Evolutionary conservation across 35 echinoderm and acorn worm species (phyloP), one percentile per base, ranked within the genome.

Genomic region (Lytechinus variegatus): DNA sequence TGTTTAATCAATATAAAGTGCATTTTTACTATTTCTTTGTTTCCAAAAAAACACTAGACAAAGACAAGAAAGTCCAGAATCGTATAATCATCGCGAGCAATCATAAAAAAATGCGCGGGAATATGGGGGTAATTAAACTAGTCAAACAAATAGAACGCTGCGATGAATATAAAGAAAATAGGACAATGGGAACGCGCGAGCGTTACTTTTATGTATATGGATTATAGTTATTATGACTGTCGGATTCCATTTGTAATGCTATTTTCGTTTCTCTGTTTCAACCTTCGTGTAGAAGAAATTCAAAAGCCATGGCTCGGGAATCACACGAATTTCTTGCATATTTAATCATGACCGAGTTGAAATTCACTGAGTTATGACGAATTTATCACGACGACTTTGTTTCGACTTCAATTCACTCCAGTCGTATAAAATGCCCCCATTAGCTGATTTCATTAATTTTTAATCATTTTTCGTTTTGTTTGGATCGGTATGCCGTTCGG

Each of bases 401-500:
- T 79, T 79, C 21, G 88, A 90, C 27, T 90, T 44, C 28, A 44
- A 54, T 54, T 44, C 88, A 54, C 52, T 4, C 88, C 16, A 54
- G 88, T 44, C 52, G 29, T 54, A 54, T 90, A 54, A 54, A 90
- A 54, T 29, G 52, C 88, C 24, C 52, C 88, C 88, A 90, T 90
- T 90, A 90, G 88, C 52, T 90, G 88, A 90, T 90, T 90, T 90
- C 88, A 90, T 90, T 52, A 90, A 90, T 90, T 90, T 90, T 52
- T 54, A 52, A 90, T 90, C 28, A 12, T 24, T 28, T 90, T 44
- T 54, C 88, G 88, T 90, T 90, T 90, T 90, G 88, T 90, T 90
- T 90, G 5, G 29, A 54, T 90, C 52, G 16, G 88, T 9, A 44
- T 90, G 52, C 52, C 10, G 14, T 90, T 90, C 88, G 33, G 4